A percentile compares a stretch with the other conserved stretches of the same genome.
These are phyloP conservation scores for Acanthurus tractus DNA, from an alignment of 2,797 vertebrate genomes.

Conservation along the genomic window DNA sequence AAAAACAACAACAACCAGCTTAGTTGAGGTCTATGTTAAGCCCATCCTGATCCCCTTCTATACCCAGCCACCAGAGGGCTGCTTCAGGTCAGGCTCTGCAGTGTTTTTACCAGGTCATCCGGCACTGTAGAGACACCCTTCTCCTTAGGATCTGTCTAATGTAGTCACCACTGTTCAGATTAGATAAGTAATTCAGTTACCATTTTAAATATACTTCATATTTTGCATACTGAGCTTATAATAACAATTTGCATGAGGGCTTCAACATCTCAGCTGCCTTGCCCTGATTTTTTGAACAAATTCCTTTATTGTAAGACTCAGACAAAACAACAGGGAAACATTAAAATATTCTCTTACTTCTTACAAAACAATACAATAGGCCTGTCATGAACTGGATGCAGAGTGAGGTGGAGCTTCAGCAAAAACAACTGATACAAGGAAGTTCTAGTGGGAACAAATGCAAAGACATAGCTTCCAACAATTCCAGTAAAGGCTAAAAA, in stretches of 20 bases:
- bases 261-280: constrained; percentile 76
- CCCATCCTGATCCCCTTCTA: constrained; percentile 70
- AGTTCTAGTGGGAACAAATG: no score
- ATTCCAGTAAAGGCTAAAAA: no score
- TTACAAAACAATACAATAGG: no score
- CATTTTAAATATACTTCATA: not conserved
- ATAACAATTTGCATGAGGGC: constrained; percentile 80
- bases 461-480: no score
- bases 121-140: constrained; percentile 83
- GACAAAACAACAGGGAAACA: constrained; percentile 24
- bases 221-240: not conserved
- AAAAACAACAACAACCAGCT: constrained; percentile 34
- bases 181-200: not conserved
- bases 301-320: constrained; percentile 6
- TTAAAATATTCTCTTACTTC: not conserved
- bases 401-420: no score
- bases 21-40: constrained; percentile 74
- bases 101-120: constrained; percentile 88
- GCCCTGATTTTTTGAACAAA: constrained; percentile 71
- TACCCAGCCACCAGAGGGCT: constrained; percentile 87
- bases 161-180: constrained; percentile 85
- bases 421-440: no score
- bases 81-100: not conserved
- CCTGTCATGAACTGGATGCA: no score
- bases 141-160: constrained; percentile 90